These are phyloP conservation scores for Silvanus unidentatus DNA, from an alignment of 2,888 invertebrate species.

Conservation along the genomic window DNA sequence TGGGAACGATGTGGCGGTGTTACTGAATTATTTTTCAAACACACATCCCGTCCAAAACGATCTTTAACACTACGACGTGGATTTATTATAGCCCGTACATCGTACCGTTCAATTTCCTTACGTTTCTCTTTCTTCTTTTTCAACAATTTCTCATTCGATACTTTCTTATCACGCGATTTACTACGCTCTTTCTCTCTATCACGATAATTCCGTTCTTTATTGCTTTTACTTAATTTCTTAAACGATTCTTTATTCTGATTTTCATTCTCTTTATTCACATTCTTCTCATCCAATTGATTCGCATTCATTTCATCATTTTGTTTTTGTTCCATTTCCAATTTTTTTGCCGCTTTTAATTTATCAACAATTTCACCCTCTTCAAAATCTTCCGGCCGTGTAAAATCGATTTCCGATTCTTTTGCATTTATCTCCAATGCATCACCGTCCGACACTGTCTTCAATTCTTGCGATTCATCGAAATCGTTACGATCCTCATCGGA, in stretches of 20 bases:
- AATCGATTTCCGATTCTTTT: slow-evolving; percentile 46
- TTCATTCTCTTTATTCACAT: slow-evolving; percentile 41
- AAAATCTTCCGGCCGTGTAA: slow-evolving; percentile 45
- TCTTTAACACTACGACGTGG: slow-evolving; percentile 59
- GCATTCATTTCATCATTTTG: slow-evolving; percentile 27
- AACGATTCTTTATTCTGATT: slow-evolving; percentile 58
- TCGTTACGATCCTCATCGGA: slow-evolving; percentile 66
- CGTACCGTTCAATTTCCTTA: slow-evolving; percentile 76
- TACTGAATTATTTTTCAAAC: slow-evolving; percentile 29
- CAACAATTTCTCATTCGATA: slow-evolving; percentile 8
- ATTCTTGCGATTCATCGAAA: slow-evolving; percentile 53
- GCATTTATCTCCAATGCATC: slow-evolving; percentile 46
- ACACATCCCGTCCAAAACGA: slow-evolving; percentile 70
- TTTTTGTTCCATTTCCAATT: slow-evolving; percentile 25
- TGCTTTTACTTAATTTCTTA: slow-evolving; percentile 73
- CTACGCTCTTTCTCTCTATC: slow-evolving; percentile 51
- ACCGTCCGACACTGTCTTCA: slow-evolving; percentile 42
- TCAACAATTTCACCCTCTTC: slow-evolving; percentile 59
- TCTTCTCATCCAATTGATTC: slow-evolving; percentile 28
- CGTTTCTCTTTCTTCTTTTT: slow-evolving; percentile 46
- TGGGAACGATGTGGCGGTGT: slow-evolving; percentile 25
- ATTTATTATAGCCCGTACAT: slow-evolving; percentile 72
- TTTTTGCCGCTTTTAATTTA: slow-evolving; percentile 35
- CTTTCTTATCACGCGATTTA: slow-evolving; percentile 41
- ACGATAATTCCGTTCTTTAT: slow-evolving; percentile 72